phyloP scores from a whole-genome alignment of 2,113 vertebrate genomes.

The Solea senegalensis region DNA sequence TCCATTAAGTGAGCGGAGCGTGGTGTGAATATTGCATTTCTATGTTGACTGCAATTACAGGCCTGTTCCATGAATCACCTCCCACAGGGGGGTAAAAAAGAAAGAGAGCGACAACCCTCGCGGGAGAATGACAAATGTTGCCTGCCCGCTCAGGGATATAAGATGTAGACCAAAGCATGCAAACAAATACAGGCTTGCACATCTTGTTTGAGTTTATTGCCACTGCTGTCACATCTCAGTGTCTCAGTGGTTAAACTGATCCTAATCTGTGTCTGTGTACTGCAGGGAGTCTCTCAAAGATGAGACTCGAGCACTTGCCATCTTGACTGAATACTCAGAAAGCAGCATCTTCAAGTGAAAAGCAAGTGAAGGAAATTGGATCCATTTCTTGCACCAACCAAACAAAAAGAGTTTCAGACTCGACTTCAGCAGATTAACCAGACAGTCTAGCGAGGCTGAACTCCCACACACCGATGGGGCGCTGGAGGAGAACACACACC shows the following conservation, averaged over 20 bases:
- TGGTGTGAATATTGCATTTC: constrained; percentile 70
- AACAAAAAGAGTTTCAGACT: constrained; percentile 4
- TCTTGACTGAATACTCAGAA: background rate
- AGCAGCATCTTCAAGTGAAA: background rate
- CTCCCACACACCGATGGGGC: constrained; percentile 7
- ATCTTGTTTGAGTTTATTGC: constrained; percentile 11
- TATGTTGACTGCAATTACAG: constrained; percentile 63
- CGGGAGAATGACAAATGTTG: constrained; percentile 43
- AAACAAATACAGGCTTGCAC: background rate
- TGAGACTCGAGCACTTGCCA: background rate
- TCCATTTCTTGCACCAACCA: background rate
- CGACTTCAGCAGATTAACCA: constrained; percentile 11
- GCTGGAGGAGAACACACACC: constrained; percentile 10
- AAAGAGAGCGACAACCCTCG: constrained; percentile 34
- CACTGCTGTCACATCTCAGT: constrained; percentile 37
- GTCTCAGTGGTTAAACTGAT: constrained; percentile 30
- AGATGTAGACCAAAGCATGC: background rate
- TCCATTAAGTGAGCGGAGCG: constrained; percentile 55
- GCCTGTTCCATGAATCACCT: constrained; percentile 50
- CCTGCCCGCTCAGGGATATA: constrained; percentile 14
- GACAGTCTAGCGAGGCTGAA: constrained; percentile 7
- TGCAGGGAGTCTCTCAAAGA: constrained; percentile 1
- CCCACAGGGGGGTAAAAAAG: constrained; percentile 54
- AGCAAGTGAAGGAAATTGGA: background rate
- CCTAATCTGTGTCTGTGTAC: constrained; percentile 36